A percentile compares a stretch with the other conserved stretches of the same genome.
Conservation (phyloP, 1,140 invertebrate species). For the Anagrus nilaparvatae region DNA sequence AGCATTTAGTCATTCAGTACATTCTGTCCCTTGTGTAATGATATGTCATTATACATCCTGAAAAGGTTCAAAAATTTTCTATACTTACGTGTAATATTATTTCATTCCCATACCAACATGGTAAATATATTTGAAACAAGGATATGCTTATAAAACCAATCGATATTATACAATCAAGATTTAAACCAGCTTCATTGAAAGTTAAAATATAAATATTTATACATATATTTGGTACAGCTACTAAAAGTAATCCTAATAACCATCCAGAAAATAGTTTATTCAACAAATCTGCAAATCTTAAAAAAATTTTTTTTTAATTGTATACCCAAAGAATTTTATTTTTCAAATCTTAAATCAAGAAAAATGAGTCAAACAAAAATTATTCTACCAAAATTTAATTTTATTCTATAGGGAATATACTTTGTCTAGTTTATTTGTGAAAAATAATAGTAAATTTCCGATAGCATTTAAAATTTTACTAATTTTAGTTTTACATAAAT, state of each 20-base stretch:
- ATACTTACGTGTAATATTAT: conserved; percentile 6
- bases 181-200: not conserved
- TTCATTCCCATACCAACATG: conserved; percentile 12
- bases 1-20: too few species aligned
- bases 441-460: not conserved
- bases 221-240: conserved; percentile 7
- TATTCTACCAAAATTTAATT: too few species aligned
- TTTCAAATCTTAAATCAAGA: too few species aligned
- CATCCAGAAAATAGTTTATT: not conserved
- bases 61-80: too few species aligned
- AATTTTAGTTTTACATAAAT: too few species aligned
- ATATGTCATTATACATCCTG: too few species aligned
- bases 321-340: too few species aligned
- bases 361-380: too few species aligned
- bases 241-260: not conserved
- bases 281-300: not conserved
- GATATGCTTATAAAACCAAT: not conserved
- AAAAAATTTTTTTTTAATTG: too few species aligned
- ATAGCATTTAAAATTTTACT: too few species aligned
- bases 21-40: too few species aligned
- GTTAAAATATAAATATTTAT: conserved; percentile 4
- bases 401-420: too few species aligned
- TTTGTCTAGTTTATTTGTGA: not conserved
- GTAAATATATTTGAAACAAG: conserved; percentile 1
- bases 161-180: not conserved